These are phyloP conservation scores for Anomalospiza imberbis DNA, from an alignment of 2,797 vertebrate species.

Conservation along the genomic window DNA sequence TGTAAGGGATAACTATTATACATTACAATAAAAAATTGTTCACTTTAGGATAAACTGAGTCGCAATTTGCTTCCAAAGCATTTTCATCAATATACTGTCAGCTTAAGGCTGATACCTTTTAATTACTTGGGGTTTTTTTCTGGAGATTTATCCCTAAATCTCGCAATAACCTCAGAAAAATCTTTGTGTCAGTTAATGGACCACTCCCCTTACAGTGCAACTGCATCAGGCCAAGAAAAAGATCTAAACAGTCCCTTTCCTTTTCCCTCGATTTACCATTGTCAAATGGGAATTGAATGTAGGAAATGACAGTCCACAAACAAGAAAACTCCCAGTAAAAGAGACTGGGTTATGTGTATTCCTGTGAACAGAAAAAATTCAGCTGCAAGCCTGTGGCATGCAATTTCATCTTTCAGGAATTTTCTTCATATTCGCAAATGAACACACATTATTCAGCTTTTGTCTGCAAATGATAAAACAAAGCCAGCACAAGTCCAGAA, in stretches of 20 bases:
- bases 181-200: conserved; percentile 52
- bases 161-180: conserved; percentile 63
- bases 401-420: conserved; percentile 31
- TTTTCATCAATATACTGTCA: conserved; percentile 46
- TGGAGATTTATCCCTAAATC: conserved; percentile 64
- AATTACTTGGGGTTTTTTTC: conserved; percentile 57
- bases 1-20: conserved; percentile 53
- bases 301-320: neutral
- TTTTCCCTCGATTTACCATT: neutral
- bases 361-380: neutral
- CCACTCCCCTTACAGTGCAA: neutral
- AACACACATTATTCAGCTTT: neutral
- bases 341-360: neutral
- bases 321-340: neutral
- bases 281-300: neutral
- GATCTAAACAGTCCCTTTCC: neutral
- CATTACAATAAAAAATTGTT: conserved; percentile 66
- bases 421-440: neutral
- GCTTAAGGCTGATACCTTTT: conserved; percentile 61
- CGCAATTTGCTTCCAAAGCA: conserved; percentile 71
- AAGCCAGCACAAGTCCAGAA: neutral
- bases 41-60: conserved; percentile 57
- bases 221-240: neutral
- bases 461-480: neutral
- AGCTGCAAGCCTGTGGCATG: neutral